Base-by-base conservation (phyloP, 1,140 invertebrate genomes). In the Achatina immaculata region DNA sequence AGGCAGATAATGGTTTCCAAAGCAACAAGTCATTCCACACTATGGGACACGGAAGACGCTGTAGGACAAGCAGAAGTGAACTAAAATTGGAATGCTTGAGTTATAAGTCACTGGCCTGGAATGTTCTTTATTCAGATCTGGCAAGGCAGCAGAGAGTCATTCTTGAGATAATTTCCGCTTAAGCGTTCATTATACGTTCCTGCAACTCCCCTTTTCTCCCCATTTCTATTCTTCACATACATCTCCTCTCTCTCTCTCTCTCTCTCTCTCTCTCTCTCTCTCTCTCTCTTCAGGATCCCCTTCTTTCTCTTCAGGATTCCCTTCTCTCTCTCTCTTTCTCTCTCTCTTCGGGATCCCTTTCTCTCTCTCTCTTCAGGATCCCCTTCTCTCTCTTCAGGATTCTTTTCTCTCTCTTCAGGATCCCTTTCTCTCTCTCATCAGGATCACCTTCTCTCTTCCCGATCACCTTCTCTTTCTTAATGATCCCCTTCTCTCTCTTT, bases 361-460 rank as follows among this genome's bases (percentile, higher is more conserved):
- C 45, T 78, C 75, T 62, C 19, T 38, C 55, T 43, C 43, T 43
- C 36, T 38, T 36, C n/a, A 6, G 16, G 4, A 11, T 75, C 24
- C 45, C 42, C 9, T n/a, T 48, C 42, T 38, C 36, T 78, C 76
- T 65, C 28, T 40, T 42, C 36, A 51, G 65, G 0, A 66, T 19
- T 68, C 40, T 68, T 36, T 66, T 4, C 14, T 11, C 43, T 58
- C 34, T 48, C 43, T 24, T 78, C 55, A 42, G 36, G 40, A 51
- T 45, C 76, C 66, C 76, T 66, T 19, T 68, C 58, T 68, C 58
- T 75, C 73, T 75, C 36, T 75, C 73, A 43, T 42, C 45, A 36
- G 42, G 3, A 24, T 75, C 73, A 42, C 38, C 55, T 36, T 78
- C 45, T 78, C 75, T 62, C 36, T 38, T 36, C 34, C 43, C 58